Percentiles rank a stretch among this genome's conserved stretches.
These are phyloP conservation scores for Archips crataeganus DNA, from an alignment of 2,888 invertebrate species.

Conservation along the genomic window DNA sequence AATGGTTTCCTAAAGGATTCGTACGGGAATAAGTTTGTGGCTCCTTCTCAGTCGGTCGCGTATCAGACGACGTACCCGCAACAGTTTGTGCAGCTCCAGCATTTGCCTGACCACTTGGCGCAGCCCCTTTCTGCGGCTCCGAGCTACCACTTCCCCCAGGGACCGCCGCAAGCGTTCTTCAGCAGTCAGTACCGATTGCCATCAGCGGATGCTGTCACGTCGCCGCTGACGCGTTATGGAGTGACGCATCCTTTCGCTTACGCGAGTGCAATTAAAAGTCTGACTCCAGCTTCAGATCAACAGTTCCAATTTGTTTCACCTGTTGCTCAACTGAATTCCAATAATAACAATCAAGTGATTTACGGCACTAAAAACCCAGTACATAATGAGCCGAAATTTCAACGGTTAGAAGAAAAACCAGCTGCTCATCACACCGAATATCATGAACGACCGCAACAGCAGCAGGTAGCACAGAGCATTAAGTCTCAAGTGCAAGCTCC, in stretches of 20 bases:
- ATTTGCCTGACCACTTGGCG: constrained; percentile 72
- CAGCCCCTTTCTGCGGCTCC: constrained; percentile 71
- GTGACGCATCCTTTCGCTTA: constrained; percentile 61
- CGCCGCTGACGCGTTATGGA: constrained; percentile 55
- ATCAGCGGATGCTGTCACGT: constrained; percentile 56
- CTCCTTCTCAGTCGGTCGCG: constrained; percentile 63
- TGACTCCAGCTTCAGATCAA: constrained; percentile 53
- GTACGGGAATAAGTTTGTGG: constrained; percentile 74
- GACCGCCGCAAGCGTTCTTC: constrained; percentile 62
- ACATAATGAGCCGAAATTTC: constrained; percentile 57
- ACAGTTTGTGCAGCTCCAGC: constrained; percentile 74
- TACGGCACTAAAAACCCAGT: constrained; percentile 55
- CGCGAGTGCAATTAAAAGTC: constrained; percentile 58
- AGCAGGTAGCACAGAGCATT: constrained; percentile 26
- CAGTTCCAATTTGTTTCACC: constrained; percentile 48
- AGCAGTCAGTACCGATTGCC: constrained; percentile 65
- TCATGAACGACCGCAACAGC: constrained; percentile 41
- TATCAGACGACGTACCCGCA: constrained; percentile 72
- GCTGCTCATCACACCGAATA: constrained; percentile 32
- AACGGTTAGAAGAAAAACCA: constrained; percentile 55
- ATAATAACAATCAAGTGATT: constrained; percentile 58
- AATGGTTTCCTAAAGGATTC: constrained; percentile 73
- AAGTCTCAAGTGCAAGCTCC: constrained; percentile 51
- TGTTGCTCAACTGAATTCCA: constrained; percentile 61
- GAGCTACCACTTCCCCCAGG: constrained; percentile 61